Evolutionary conservation across 1,140 invertebrate species (phyloP).

Genomic region (Tetragonula clypearis): DNA sequence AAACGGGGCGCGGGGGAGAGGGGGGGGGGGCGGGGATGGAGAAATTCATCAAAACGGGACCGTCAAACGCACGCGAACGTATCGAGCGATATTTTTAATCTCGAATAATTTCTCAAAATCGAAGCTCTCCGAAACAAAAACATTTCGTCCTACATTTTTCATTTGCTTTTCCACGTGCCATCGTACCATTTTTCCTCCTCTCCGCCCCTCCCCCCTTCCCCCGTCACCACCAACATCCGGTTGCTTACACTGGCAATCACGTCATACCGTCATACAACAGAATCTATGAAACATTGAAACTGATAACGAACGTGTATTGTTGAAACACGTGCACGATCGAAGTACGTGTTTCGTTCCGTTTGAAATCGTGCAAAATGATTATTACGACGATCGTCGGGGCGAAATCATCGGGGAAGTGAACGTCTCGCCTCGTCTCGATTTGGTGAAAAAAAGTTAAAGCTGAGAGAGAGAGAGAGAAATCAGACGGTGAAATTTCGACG

Average conservation of each 20-base stretch:
- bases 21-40: too few relatives aligned
- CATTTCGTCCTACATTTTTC: not conserved
- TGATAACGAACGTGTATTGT: too few relatives aligned
- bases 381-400: too few relatives aligned
- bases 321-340: too few relatives aligned
- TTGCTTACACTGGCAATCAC: not conserved
- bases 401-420: too few relatives aligned
- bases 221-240: too few relatives aligned
- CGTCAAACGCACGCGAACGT: too few relatives aligned
- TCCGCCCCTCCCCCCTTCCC: too few relatives aligned
- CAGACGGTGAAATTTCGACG: not conserved
- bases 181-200: not conserved
- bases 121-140: not conserved
- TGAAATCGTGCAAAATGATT: too few relatives aligned
- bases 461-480: not conserved
- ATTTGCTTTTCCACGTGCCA: not conserved
- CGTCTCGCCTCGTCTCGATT: too few relatives aligned
- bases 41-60: not conserved
- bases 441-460: not conserved
- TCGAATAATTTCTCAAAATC: not conserved
- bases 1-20: too few relatives aligned
- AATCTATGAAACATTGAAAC: not conserved
- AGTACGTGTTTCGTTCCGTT: too few relatives aligned
- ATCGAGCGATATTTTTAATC: not conserved
- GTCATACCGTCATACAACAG: not conserved